Conservation (phyloP, 1,140 invertebrate species). For the Branchinecta lindahli region DNA sequence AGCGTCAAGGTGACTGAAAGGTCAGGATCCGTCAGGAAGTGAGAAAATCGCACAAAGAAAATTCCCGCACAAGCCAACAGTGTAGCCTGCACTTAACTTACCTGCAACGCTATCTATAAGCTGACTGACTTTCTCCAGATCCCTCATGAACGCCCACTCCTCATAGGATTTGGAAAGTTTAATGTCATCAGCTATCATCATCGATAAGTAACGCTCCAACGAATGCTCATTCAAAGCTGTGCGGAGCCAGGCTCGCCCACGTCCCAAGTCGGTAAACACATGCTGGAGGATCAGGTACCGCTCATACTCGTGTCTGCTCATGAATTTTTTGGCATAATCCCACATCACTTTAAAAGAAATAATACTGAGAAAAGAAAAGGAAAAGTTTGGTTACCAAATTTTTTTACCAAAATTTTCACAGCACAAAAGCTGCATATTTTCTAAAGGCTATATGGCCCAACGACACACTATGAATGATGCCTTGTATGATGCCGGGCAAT, state of each 20-base stretch:
- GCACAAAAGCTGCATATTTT: too few species aligned
- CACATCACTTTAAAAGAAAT: constrained; percentile 28
- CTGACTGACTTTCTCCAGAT: constrained; percentile 48
- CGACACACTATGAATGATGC: too few species aligned
- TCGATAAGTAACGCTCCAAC: constrained; percentile 63
- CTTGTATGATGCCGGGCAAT: too few species aligned
- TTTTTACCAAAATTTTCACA: neutral
- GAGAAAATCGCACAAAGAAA: too few species aligned
- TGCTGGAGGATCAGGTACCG: constrained; percentile 61
- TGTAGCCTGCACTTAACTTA: constrained; percentile 27
- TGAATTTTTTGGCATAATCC: constrained; percentile 37
- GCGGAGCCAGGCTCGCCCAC: constrained; percentile 60
- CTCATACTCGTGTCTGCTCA: constrained; percentile 73
- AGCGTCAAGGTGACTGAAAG: too few species aligned
- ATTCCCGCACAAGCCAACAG: too few species aligned
- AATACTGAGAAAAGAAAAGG: constrained; percentile 19
- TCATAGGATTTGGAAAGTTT: constrained; percentile 59
- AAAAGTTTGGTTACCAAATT: neutral
- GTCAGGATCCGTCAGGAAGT: too few species aligned
- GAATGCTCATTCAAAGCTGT: constrained; percentile 74
- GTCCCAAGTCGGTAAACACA: constrained; percentile 60
- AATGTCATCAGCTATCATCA: constrained; percentile 47
- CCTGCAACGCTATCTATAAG: constrained; percentile 53
- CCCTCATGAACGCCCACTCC: constrained; percentile 59
- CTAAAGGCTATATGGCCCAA: too few species aligned